Evolutionary conservation across 2,113 vertebrate species (phyloP), one percentile per base, ranked within the genome.

Genomic region (Albula glossodonta): DNA sequence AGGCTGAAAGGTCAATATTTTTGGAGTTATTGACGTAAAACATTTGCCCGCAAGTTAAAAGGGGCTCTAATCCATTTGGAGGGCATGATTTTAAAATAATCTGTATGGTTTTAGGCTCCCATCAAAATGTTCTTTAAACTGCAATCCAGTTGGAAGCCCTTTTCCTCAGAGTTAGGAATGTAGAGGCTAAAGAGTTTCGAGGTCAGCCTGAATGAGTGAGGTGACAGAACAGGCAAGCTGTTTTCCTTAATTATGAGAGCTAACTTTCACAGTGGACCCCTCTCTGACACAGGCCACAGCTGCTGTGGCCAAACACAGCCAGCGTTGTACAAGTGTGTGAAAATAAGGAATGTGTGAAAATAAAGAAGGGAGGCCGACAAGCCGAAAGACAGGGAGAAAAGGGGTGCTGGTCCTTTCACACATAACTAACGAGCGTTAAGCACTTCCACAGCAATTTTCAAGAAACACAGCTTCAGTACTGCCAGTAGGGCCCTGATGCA

Each of bases 291-390:
- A 48, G 41, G 41, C 78, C 78, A 19, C 49, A 12, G 78, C 49
- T 50, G 49, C 78, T 79, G 41, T 49, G 74, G 74, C 74, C n/a
- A n/a, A 19, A 1, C 31, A 48, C 10, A 7, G 74, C 1, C 78
- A 41, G 4, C 17, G 78, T 17, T 7, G 25, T 15, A 50, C 78
- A 11, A n/a, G 8, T 56, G 41, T 51, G 19, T 70, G 15, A 5
- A 51, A 86, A 80, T 9, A 84, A 22, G 53, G 57, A 81, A n/a
- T 85, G 83, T 63, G 66, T 79, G 9, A 63, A 49, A 60, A 13
- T 22, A 78, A 80, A 78, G 66, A 88, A 51, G 81, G 70, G 53
- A 41, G 83, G 86, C 56, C 52, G 49, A 80, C 80, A 52, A 80
- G 83, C 79, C 81, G 70, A 85, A 88, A 22, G 60, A 22, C 11